Evolutionary conservation across 23 tunicate species (phyloP), one percentile per base, ranked within the genome.

Genomic region (Phallusia fumigata): DNA sequence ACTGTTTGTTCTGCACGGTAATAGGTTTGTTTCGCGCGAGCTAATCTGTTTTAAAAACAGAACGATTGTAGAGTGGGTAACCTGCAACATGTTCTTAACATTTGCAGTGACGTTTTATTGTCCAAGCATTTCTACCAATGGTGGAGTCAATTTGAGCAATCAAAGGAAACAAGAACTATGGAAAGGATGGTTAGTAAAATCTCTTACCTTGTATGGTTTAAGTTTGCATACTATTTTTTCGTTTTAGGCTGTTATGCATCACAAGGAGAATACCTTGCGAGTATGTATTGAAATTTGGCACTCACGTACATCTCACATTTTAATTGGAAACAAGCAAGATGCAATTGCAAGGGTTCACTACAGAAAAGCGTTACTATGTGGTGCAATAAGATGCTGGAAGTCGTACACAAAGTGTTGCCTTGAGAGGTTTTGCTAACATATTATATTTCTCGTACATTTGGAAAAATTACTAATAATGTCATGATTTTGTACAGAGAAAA

Each of bases 101-200:
- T 40, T 40, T 58, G 8, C 13, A 58, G 69, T 18, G 91, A 87
- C 0, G 83, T 90, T 45, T 64, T 92, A 19, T 65, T 33, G 34
- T 74, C 88, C 36, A 92, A 92, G 84, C 87, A 84, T 52, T 92
- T 92, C 74, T 92, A 87, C 52, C 16, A 33, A 21, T 92, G 97
- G 97, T 87, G 83, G 83, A 86, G 58, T 22, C 78, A 35, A 10
- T 92, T 92, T 79, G 97, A 92, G 12, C 78, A 79, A 44, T 33
- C 76, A 21, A 58, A 84, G 78, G 97, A 92, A 79, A 53, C 31
- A 0, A 53, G 97, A 49, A 92, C 91, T n/a, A 83, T 89, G 84
- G 88, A 84, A 64, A 53, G 91, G 53, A 83, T 92, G 84, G 92
- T 88, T n/a, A n/a, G n/a, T n/a, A n/a, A n/a, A n/a, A n/a, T n/a